Evolutionary conservation across 2,888 invertebrate species (phyloP).

Genomic region (Caenorhabditis sp.): DNA sequence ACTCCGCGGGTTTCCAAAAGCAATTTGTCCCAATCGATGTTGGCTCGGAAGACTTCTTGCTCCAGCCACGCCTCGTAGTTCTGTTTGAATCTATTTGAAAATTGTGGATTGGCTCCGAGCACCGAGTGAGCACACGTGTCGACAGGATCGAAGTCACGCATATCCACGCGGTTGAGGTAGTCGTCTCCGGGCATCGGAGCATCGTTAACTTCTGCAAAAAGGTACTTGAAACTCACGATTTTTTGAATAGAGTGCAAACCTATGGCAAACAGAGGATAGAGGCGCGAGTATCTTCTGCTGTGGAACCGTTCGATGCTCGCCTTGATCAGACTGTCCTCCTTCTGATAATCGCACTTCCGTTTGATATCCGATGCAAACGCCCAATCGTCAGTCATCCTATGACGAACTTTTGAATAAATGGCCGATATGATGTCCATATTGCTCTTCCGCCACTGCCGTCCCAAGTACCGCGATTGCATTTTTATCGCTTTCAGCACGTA

Average conservation of each 20-base stretch:
- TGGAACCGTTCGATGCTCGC: slow-evolving; percentile 96
- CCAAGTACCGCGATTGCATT: slow-evolving; percentile 99
- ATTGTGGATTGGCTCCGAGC: slow-evolving; percentile 46
- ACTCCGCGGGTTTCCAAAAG: slow-evolving; percentile 44
- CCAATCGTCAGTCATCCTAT: slow-evolving; percentile 97
- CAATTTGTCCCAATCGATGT: slow-evolving; percentile 83
- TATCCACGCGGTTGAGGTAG: slow-evolving; percentile 64
- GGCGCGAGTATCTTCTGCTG: slow-evolving; percentile 87
- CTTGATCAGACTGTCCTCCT: slow-evolving; percentile 94
- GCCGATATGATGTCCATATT: slow-evolving; percentile 99
- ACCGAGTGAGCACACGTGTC: slow-evolving; percentile 70
- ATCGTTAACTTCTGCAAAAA: slow-evolving; percentile 60
- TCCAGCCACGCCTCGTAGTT: slow-evolving; percentile 94
- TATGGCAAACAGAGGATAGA: slow-evolving; percentile 71
- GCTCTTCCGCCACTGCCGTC: slow-evolving; percentile 97
- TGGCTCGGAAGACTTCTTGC: slow-evolving; percentile 90
- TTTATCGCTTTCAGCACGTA: slow-evolving; percentile 97
- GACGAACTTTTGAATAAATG: slow-evolving; percentile 91
- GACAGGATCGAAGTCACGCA: slow-evolving; percentile 68
- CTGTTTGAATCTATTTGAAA: slow-evolving; percentile 75
- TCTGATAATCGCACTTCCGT: slow-evolving; percentile 82
- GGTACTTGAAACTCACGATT: neutral
- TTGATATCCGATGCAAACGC: slow-evolving; percentile 93
- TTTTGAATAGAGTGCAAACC: slow-evolving; percentile 59
- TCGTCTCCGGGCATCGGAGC: slow-evolving; percentile 67